Base-by-base conservation (phyloP, 2,113 vertebrate species). In the Syrrhaptes paradoxus region DNA sequence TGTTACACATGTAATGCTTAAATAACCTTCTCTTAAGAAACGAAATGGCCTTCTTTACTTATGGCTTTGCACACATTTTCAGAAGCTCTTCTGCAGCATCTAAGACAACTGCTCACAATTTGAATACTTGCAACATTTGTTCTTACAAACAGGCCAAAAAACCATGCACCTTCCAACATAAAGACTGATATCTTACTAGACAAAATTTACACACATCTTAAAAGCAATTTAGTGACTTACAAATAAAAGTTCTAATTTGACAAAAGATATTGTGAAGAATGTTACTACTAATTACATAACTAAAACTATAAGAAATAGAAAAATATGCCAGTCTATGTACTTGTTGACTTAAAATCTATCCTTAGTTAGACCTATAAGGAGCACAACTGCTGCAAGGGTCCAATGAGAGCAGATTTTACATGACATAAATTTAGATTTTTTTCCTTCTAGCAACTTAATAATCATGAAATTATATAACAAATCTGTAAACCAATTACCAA, bases 401-500 rank as follows among this genome's bases (percentile, higher is more conserved):
- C 62, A 83, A 8, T 21, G 63, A 91, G 57, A 73, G 83, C 66
- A 96, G 29, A 93, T 75, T 88, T 85, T 82, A 95, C 66, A 67
- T 57, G 46, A 81, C n/a, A 57, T 59, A 85, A 87, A 90, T 85
- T 73, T 73, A 79, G 49, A 52, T 66, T 68, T 85, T 77, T 78
- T 78, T 75, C 78, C 72, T 87, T 61, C 88, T 75, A 61, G 85
- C 61, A 92, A 93, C 57, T 71, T 93, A 83, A 91, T 90, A 93
- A 95, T 95, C 72, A 96, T 91, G 84, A 97, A 97, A 96, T 97
- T 65, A 93, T 66, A 78, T 88, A 97, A 94, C 85, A 96, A 80
- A 94, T 95, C 77, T 96, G 85, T 96, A 96, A 97, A 96, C 94
- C 59, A 89, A 97, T 97, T 97, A 87, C 80, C 90, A 94, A 80